Base-by-base conservation (phyloP, 2,888 invertebrate species). In the Arrhopalites spinosus region DNA sequence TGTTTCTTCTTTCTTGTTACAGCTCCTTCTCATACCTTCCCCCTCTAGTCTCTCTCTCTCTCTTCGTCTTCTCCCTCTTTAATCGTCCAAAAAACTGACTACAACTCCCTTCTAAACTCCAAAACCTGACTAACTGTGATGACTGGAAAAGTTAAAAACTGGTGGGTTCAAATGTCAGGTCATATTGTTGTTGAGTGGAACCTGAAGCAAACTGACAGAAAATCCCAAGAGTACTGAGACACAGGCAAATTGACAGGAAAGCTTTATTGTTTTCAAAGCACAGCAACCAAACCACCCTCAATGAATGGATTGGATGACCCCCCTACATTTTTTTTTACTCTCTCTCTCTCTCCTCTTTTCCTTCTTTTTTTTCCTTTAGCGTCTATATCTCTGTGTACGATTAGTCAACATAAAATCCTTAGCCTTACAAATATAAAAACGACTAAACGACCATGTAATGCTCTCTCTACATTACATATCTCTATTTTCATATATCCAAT, bases 211-310 rank as follows among this genome's bases (percentile, higher is more conserved):
- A 53, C 74, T 68, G 74, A 56, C 66, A 78, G 78, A 78, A 77
- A 72, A 72, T 76, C 78, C 74, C 75, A 72, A 79, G 79, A 78
- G 76, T 63, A 78, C 78, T 79, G 78, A 76, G 77, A 77, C 71
- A 71, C 70, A 75, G 68, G 73, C 63, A 78, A 79, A 78, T 77
- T 78, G 78, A 72, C 67, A 73, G 77, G 74, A 78, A 78, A 79
- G 77, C 75, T 79, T 79, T 77, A 78, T 79, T 78, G 78, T 79
- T 79, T 79, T 79, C 77, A 77, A 64, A 70, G 69, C 76, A 75
- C 73, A 75, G 72, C 75, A 77, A 75, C 75, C 64, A 73, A 68
- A 75, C 75, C 78, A 77, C 77, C 79, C 77, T 73, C 61, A 72
- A 59, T 72, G 36, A 15, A 20, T 36, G 47, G 63, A 45, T 72